Percentiles rank a stretch among this genome's conserved stretches.
These are phyloP conservation scores for Patella ulyssiponensis DNA, from an alignment of 2,888 invertebrate genomes.

Conservation along the genomic window DNA sequence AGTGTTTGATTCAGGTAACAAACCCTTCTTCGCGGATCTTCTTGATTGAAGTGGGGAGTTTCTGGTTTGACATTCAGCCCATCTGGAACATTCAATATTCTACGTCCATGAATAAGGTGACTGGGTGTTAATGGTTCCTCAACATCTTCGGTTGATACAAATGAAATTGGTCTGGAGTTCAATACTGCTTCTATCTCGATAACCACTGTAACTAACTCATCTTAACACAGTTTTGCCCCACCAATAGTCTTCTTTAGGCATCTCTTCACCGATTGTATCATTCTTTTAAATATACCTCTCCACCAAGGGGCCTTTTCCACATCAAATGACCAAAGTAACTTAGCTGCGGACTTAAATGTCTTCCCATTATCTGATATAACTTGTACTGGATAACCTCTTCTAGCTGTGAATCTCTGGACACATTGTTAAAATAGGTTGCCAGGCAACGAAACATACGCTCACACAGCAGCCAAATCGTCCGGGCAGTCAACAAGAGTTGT, in stretches of 20 bases:
- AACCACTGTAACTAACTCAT: not conserved
- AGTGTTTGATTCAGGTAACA: not conserved
- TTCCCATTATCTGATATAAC: not conserved
- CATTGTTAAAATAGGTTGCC: no score
- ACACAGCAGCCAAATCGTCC: no score
- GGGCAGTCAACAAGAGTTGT: no score
- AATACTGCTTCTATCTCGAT: not conserved
- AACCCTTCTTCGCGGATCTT: no score
- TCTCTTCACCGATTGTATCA: not conserved
- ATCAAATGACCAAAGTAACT: not conserved
- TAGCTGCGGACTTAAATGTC: not conserved
- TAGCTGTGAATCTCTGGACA: not conserved
- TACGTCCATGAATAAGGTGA: not conserved
- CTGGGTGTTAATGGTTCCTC: not conserved
- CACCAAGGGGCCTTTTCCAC: not conserved
- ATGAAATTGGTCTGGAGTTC: conserved; percentile 1
- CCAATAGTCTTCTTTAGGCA: not conserved
- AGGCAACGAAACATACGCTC: no score
- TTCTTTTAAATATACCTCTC: not conserved
- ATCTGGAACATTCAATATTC: not conserved
- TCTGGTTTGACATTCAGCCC: not conserved
- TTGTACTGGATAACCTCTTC: not conserved
- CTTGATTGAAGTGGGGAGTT: no score
- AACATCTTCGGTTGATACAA: conserved; percentile 1
- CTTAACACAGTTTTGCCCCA: not conserved